Evolutionary conservation across 30 jellyfish, hydroid and myxozoan genomes (phyloP).

Genomic region (Catostylus mosaicus): DNA sequence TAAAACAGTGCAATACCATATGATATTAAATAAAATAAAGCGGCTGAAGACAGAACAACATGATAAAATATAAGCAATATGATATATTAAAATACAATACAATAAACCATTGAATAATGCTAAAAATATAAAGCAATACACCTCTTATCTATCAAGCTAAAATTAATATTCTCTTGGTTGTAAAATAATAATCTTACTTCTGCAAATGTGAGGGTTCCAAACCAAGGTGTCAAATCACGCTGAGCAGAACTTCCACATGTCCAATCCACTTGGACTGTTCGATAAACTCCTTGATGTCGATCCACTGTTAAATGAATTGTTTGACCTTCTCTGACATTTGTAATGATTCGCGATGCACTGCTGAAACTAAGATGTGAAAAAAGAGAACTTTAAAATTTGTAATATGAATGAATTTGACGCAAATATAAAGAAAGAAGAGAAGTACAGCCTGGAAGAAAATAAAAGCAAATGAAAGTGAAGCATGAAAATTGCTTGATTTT

Average conservation of each 20-base stretch:
- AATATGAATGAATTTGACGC: not conserved
- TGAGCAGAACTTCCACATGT: slow-evolving; percentile 67
- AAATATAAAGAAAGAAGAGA: not conserved
- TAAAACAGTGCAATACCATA: no score
- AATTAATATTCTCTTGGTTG: no score
- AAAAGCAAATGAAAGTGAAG: no score
- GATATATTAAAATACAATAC: no score
- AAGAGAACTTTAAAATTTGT: not conserved
- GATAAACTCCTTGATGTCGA: slow-evolving; percentile 67
- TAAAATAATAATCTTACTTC: slow-evolving; percentile 46
- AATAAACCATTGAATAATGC: no score
- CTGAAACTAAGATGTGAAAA: slow-evolving; percentile 51
- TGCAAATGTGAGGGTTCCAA: slow-evolving; percentile 53
- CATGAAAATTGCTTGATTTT: not conserved
- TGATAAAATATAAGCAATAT: no score
- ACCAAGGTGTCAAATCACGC: slow-evolving; percentile 65
- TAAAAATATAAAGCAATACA: no score
- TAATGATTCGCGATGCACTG: slow-evolving; percentile 32
- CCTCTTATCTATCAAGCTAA: no score
- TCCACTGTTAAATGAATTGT: slow-evolving; percentile 29
- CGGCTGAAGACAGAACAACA: no score
- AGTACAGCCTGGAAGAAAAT: not conserved
- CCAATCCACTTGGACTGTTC: slow-evolving; percentile 76
- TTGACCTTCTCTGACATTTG: slow-evolving; percentile 73
- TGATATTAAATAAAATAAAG: no score